Conservation (phyloP, 2,113 vertebrate species). For the Edolisoma coerulescens region DNA sequence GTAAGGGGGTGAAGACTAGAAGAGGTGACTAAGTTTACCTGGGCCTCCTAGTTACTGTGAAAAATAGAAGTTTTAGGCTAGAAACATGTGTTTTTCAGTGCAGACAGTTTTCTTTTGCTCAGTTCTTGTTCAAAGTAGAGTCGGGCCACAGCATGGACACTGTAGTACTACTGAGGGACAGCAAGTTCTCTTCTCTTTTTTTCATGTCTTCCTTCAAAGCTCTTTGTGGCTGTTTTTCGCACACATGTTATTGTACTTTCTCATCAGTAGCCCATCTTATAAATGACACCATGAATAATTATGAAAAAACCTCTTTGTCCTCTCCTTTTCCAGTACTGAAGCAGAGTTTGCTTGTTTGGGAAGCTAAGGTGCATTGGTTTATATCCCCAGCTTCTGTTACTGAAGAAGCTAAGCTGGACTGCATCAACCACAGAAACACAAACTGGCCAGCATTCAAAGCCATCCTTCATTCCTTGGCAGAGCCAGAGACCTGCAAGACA, state of each 20-base stretch:
- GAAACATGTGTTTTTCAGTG: rapidly evolving
- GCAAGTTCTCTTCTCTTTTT: no score
- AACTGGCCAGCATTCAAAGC: not conserved
- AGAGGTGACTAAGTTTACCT: not conserved
- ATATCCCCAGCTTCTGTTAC: not conserved
- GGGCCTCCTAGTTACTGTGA: not conserved
- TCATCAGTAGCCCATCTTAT: not conserved
- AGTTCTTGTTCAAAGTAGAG: not conserved
- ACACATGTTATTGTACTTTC: not conserved
- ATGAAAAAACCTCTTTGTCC: not conserved
- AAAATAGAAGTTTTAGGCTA: not conserved
- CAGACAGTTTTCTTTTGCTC: not conserved
- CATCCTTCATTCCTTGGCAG: not conserved
- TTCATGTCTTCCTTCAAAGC: not conserved
- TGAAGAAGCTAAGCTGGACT: not conserved
- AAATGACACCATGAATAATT: not conserved
- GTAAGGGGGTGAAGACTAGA: not conserved
- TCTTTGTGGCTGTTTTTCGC: not conserved
- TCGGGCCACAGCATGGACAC: not conserved
- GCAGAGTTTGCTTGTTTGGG: not conserved
- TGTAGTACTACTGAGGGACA: not conserved
- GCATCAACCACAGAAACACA: not conserved
- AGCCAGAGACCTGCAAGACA: not conserved
- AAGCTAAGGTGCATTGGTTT: not conserved
- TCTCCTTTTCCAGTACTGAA: not conserved